Base-by-base conservation (phyloP, 2,888 invertebrate species). In the Eledone cirrhosa region DNA sequence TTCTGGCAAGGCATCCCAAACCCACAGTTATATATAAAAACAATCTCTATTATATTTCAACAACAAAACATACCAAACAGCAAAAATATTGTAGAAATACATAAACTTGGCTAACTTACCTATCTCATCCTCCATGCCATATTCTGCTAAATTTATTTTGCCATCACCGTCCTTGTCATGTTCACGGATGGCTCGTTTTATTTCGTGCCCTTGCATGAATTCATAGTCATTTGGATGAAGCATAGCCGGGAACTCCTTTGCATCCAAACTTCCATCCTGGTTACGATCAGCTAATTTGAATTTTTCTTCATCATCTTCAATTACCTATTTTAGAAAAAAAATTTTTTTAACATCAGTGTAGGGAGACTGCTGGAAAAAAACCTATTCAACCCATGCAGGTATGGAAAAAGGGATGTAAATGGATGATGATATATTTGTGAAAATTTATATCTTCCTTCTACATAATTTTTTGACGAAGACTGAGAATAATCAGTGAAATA, bases 171-270 rank as follows among this genome's bases (percentile, higher is more conserved):
- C 94, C 48, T 86, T 91, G 91, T 99, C 99, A 91, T 96, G 96
- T 83, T 97, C 96, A 2, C 93, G 92, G 86, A 99, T 92, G 0
- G 96, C 95, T 75, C 86, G 81, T 31, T 87, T 83, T 77, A 90
- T 79, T 81, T 90, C 90, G 59, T 86, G 83, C 69, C 87, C 86
- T 82, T 91, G 90, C 98, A 99, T 98, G 87, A 93, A 93, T 48
- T 94, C 94, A 90, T 96, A 95, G 90, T 98, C 97, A 91, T 98
- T 97, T 0, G 99, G 99, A 90, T 96, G 97, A 74, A 95, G 94
- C 91, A 98, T 99, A 31, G 95, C 93, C 83, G 95, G 92, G 92
- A 96, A 98, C 91, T 99, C 99, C 1, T 93, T 92, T 2, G 92
- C 87, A 86, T 94, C 93, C 77, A 99, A 92, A 48, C 92, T 90